Conservation (phyloP, 37 sponge, comb jelly and placozoan species). For the Amphimedon queenslandica region DNA sequence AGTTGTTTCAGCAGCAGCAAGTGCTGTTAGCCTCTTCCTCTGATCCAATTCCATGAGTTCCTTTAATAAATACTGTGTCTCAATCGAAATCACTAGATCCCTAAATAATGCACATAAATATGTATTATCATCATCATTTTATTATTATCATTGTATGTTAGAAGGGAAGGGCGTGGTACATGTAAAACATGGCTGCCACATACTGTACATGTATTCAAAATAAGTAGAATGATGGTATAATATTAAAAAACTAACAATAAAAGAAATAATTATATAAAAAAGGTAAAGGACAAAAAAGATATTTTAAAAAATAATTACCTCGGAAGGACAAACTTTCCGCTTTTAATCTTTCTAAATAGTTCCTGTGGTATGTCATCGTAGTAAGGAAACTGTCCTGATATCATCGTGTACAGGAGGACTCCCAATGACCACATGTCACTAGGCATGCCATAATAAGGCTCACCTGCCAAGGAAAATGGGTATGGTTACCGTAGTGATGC, state of each 20-base stretch:
- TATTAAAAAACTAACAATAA: not conserved
- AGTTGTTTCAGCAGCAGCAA: constrained; percentile 14
- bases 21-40: constrained; percentile 46
- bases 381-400: constrained; percentile 87
- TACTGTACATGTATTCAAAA: not conserved
- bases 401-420: constrained; percentile 80
- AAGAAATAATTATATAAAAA: not conserved
- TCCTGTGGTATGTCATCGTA: constrained; percentile 79
- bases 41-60: constrained; percentile 47
- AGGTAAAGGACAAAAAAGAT: not conserved
- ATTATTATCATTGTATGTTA: no score
- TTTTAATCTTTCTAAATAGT: constrained; percentile 66
- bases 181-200: no score
- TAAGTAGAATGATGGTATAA: not conserved
- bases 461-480: constrained; percentile 29
- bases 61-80: constrained; percentile 21
- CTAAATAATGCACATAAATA: constrained; percentile 12
- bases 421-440: constrained; percentile 93
- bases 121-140: no score
- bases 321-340: constrained; percentile 61
- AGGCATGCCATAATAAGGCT: constrained; percentile 78
- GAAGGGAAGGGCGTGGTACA: no score
- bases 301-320: constrained; percentile 19
- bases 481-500: not conserved
- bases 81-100: constrained; percentile 34